phyloP scores from a whole-genome alignment of 2,113 vertebrate genomes.

The Scatophagus argus region DNA sequence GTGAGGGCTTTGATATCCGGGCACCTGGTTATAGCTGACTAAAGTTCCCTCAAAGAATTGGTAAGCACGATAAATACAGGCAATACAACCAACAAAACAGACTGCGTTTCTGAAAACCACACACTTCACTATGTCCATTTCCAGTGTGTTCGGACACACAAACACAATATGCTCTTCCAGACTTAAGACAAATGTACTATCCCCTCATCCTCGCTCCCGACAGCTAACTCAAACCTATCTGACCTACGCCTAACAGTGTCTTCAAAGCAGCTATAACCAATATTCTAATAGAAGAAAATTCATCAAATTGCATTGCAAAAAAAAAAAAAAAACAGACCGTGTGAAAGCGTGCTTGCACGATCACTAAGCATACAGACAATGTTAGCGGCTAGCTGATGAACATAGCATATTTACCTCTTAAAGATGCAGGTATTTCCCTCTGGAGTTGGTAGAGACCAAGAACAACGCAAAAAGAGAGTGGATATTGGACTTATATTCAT shows the following conservation, averaged over 20 bases:
- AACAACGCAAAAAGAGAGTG: not conserved
- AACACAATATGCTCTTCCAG: not conserved
- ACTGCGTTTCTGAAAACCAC: not conserved
- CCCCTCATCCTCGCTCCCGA: not conserved
- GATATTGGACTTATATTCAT: not conserved
- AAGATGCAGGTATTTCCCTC: not conserved
- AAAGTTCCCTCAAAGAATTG: slow-evolving; percentile 41
- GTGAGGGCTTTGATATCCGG: slow-evolving; percentile 31
- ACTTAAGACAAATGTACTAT: not conserved
- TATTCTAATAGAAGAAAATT: not conserved
- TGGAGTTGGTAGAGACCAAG: not conserved
- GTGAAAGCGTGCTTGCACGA: not conserved
- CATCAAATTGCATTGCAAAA: not conserved
- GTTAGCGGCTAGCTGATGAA: not conserved
- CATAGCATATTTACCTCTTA: not conserved
- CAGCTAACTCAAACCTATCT: not conserved
- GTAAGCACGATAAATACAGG: slow-evolving; percentile 19
- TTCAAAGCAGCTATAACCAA: not conserved
- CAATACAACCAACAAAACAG: slow-evolving; percentile 18
- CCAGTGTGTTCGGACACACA: not conserved
- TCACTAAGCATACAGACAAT: not conserved
- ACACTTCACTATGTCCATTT: not conserved
- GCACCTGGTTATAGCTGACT: slow-evolving; percentile 36
- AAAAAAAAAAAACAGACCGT: not conserved
- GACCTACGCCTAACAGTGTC: not conserved